phyloP scores from a whole-genome alignment of 2,797 vertebrate genomes.

The Diceros bicornis region DNA sequence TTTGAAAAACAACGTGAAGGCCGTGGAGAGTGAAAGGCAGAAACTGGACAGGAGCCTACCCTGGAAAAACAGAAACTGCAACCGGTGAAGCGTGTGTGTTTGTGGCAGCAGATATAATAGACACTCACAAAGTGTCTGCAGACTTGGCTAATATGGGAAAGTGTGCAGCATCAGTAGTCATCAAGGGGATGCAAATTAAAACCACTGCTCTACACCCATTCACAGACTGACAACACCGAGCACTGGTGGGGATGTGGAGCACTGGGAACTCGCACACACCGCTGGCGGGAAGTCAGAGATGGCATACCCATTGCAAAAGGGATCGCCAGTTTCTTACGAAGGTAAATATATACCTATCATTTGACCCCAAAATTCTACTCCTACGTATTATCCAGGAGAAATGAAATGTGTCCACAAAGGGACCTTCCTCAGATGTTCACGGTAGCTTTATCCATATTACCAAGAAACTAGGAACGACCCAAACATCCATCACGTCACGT shows the following conservation, averaged over 20 bases:
- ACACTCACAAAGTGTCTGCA: fast-evolving
- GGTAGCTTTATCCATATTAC: background rate
- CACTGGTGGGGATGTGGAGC: fast-evolving
- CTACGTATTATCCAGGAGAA: fast-evolving
- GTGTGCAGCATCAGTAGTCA: background rate
- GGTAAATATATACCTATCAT: fast-evolving
- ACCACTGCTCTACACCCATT: fast-evolving
- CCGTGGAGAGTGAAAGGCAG: background rate
- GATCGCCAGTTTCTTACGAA: fast-evolving
- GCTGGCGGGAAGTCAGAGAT: fast-evolving
- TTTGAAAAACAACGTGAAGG: background rate
- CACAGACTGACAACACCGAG: fast-evolving
- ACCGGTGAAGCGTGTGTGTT: fast-evolving
- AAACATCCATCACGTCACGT: fast-evolving
- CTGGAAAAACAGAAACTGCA: background rate
- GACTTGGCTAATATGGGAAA: fast-evolving
- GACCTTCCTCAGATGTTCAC: fast-evolving
- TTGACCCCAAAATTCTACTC: background rate
- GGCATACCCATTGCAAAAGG: background rate
- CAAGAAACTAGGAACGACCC: background rate
- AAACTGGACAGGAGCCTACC: background rate
- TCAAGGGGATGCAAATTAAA: background rate
- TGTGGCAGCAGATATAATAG: background rate
- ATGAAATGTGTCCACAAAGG: background rate
- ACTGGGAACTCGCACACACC: fast-evolving